Base-by-base conservation (phyloP, 2,113 vertebrate species). In the Myotis yumanensis region DNA sequence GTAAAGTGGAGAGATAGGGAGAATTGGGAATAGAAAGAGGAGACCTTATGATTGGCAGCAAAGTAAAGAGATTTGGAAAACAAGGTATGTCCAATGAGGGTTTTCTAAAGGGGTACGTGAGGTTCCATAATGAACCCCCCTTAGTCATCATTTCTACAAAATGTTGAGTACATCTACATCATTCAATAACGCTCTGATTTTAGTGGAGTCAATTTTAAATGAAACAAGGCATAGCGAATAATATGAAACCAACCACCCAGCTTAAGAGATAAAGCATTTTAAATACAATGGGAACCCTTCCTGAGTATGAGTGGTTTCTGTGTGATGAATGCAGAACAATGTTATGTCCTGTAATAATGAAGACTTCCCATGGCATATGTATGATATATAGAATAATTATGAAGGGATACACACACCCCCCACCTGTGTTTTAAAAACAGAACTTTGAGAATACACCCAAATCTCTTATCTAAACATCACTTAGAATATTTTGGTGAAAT, bases 401-500 rank as follows among this genome's bases (percentile, higher is more conserved):
- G 35, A 82, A 83, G 30, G n/a, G 16, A 20, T 11, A 40, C 37
- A 62, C 35, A 15, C 4, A 23, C 11, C 15, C 43, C 15, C 35
- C 37, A 54, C 23, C 71, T 85, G 11, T 71, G 35, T 94, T 84
- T 30, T 77, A 81, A 86, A 94, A 77, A 52, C 7, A 86, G 86
- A 66, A 81, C 7, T 90, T 93, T n/a, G 28, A 68, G 85, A 93
- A 81, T 62, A 72, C 4, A 22, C 6, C 3, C 54, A 75, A 62
- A 48, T 69, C 8, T 30, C 66, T 96, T 59, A 18, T n/a, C 35
- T n/a, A 84, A 97, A 95, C n/a, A 11, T 69, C 28, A 89, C 30
- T 85, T 40, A 25, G 18, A 92, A n/a, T 92, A 64, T 88, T 90
- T 88, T 77, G 57, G 32, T 28, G 93, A 92, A 77, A 37, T 43